Percentiles rank a stretch among this genome's conserved stretches.
These are phyloP conservation scores for Cephus rjabovi DNA, from an alignment of 2,888 invertebrate genomes.

Conservation along the genomic window DNA sequence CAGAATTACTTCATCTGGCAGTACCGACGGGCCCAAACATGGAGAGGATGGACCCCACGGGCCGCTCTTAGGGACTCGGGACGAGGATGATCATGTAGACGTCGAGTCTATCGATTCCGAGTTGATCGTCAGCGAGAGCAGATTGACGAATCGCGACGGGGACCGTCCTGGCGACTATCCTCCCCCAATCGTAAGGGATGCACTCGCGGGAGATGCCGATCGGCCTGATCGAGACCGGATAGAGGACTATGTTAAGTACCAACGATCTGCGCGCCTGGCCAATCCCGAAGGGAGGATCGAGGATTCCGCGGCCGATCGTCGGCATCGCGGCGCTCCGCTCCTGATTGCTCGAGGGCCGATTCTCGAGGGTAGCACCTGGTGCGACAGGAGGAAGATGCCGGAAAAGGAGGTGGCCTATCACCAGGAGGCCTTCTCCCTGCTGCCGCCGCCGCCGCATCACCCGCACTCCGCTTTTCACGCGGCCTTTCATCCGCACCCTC, in stretches of 20 bases:
- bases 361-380: not conserved
- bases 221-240: too few species aligned
- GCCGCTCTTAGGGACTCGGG: conserved; percentile 15
- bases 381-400: conserved; percentile 65
- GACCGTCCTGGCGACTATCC: too few species aligned
- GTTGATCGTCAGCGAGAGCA: too few species aligned
- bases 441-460: conserved; percentile 62
- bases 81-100: conserved; percentile 31
- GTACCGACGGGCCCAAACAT: conserved; percentile 34
- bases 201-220: too few species aligned
- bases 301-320: not conserved
- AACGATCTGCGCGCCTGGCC: not conserved
- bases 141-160: too few species aligned
- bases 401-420: conserved; percentile 74
- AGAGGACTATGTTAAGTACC: not conserved
- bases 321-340: not conserved
- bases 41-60: conserved; percentile 18
- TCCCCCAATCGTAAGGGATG: too few species aligned
- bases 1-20: conserved; percentile 35
- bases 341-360: conserved; percentile 1
- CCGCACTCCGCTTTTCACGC: conserved; percentile 63
- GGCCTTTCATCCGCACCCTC: conserved; percentile 66
- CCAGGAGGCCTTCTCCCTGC: conserved; percentile 66
- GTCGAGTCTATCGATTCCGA: conserved; percentile 28
- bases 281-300: not conserved